Evolutionary conservation across 2,888 invertebrate genomes (phyloP).

Genomic region (Dioctria linearis): DNA sequence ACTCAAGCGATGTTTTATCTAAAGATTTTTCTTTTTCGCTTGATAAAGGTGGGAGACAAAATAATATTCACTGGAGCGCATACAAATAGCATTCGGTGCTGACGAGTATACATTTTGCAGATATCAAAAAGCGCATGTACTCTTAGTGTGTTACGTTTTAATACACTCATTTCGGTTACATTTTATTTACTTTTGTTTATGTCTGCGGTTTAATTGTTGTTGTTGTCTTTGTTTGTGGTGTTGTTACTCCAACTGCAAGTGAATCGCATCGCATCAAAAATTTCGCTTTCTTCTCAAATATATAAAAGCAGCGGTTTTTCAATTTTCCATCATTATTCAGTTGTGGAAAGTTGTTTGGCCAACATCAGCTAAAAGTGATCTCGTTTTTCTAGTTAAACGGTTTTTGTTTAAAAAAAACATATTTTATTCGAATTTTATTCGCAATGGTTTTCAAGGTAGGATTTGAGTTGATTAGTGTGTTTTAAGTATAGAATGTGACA

Average conservation of each 20-base stretch:
- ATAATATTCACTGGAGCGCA: neutral
- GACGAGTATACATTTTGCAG: conserved; percentile 17
- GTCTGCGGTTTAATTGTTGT: conserved; percentile 21
- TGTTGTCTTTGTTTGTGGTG: conserved; percentile 27
- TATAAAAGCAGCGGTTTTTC: conserved; percentile 70
- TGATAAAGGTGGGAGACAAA: conserved; percentile 28
- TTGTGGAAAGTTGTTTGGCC: conserved; percentile 70
- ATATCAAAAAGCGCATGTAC: neutral
- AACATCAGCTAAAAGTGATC: conserved; percentile 65
- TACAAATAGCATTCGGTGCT: neutral
- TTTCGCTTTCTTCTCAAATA: conserved; percentile 71
- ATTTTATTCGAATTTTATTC: conserved; percentile 16
- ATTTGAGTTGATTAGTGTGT: conserved; percentile 45
- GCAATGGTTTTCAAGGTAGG: conserved; percentile 64
- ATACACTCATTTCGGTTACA: neutral
- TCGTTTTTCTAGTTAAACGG: conserved; percentile 58
- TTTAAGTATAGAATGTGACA: conserved; percentile 52
- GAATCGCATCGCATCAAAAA: conserved; percentile 48
- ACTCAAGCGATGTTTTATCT: neutral
- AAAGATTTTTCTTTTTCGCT: conserved; percentile 44
- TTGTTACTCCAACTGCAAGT: conserved; percentile 42
- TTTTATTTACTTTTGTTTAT: conserved; percentile 26
- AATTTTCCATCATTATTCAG: conserved; percentile 71
- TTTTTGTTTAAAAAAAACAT: neutral
- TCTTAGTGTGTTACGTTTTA: neutral